A percentile compares a stretch with the other conserved stretches of the same genome.
These are phyloP conservation scores for Archaeoteleia sp. DNA, from an alignment of 2,888 invertebrate genomes.

Conservation along the genomic window DNA sequence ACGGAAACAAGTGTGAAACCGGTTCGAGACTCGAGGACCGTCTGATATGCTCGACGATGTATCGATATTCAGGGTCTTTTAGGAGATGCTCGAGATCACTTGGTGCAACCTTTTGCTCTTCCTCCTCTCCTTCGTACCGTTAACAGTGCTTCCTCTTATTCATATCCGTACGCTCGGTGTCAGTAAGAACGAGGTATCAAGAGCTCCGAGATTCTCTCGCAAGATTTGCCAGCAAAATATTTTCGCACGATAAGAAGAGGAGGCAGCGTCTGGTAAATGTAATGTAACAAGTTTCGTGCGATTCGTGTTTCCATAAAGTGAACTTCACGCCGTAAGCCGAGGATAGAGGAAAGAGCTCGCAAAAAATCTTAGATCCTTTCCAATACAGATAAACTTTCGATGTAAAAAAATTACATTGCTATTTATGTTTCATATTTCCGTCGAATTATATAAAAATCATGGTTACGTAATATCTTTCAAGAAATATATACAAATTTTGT, in stretches of 20 bases:
- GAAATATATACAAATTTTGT: no score
- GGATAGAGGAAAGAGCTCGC: conserved; percentile 1
- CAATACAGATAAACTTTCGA: conserved; percentile 2
- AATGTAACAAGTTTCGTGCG: conserved; percentile 37
- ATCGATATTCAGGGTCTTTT: conserved; percentile 26
- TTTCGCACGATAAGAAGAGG: conserved; percentile 24
- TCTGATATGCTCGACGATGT: conserved; percentile 58
- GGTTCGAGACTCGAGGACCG: conserved; percentile 66
- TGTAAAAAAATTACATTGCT: no score
- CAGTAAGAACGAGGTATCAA: conserved; percentile 1
- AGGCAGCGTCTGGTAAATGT: conserved; percentile 30
- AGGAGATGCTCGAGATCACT: conserved; percentile 51
- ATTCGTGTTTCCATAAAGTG: conserved; percentile 29
- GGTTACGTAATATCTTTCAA: no score
- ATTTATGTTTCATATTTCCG: background rate
- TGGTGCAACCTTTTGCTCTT: conserved; percentile 24
- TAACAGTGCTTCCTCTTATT: conserved; percentile 25
- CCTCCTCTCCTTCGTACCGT: conserved; percentile 7
- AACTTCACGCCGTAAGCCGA: conserved; percentile 4
- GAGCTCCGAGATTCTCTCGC: conserved; percentile 10
- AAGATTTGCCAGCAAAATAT: conserved; percentile 28
- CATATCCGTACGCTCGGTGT: conserved; percentile 18
- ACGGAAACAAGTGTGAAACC: conserved; percentile 62
- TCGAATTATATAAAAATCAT: no score
- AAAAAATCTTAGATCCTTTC: background rate